Base-by-base conservation (phyloP, 1,140 invertebrate genomes). In the Argopecten irradians region DNA sequence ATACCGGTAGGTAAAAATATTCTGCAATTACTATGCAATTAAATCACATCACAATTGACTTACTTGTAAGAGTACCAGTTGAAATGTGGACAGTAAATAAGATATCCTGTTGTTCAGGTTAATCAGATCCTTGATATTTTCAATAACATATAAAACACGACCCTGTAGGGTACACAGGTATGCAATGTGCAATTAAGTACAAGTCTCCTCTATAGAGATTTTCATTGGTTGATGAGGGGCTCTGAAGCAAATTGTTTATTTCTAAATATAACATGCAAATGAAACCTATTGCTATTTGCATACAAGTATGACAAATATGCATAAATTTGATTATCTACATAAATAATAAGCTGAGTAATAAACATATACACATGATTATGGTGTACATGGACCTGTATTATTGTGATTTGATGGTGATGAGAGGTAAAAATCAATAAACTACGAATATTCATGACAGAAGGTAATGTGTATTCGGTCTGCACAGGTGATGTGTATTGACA, bases 271-370 rank as follows among this genome's bases (percentile, higher is more conserved):
- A 71, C 55, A 71, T 71, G 55, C 55, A 71, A 71, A 71, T 71
- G 55, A 71, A 71, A 71, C 55, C 55, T 71, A 71, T n/a, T 7
- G 55, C 22, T 71, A 71, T 71, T 71, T 71, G 55, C 55, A 71
- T 71, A 71, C 28, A 5, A 28, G 55, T 28, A 71, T 71, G 55
- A 71, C 55, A 71, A 71, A 71, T n/a, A 71, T 71, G 55, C 55
- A 71, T 71, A 71, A 71, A 71, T 71, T 71, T 71, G 55, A 71
- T 71, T 71, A 71, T 71, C 55, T 71, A 71, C 55, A 71, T 71
- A 71, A 71, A 16, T 71, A n/a, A 71, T 71, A 71, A 71, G 55
- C 55, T n/a, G 28, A 5, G 55, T 71, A 71, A 16, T n/a, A 71
- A 28, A 71, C 43, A 71, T n/a, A n/a, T n/a, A n/a, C n/a, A n/a